Conservation (phyloP, 2,888 invertebrate species). For the Trilocha varians region DNA sequence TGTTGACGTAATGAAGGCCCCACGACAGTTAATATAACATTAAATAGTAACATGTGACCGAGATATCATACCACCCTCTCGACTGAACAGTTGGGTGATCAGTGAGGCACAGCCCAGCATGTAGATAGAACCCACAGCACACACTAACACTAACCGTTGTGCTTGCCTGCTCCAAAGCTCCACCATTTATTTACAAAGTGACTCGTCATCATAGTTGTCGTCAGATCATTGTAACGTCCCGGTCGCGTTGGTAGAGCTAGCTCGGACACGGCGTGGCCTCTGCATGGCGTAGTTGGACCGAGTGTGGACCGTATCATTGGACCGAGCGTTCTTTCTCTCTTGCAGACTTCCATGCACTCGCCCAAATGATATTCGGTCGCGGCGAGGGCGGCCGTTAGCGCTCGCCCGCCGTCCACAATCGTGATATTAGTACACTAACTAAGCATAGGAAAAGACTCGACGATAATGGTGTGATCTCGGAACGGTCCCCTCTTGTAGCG, state of each 20-base stretch:
- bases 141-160: conserved; percentile 29
- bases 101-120: conserved; percentile 19
- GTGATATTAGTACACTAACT: conserved; percentile 50
- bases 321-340: conserved; percentile 67
- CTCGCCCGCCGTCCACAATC: conserved; percentile 42
- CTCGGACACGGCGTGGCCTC: conserved; percentile 13
- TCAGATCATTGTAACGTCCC: conserved; percentile 12
- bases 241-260: conserved; percentile 17
- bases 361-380: conserved; percentile 79
- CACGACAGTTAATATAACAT: no score
- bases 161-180: conserved; percentile 17
- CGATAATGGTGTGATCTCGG: conserved; percentile 61
- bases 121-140: conserved; percentile 20
- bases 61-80: not conserved
- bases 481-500: conserved; percentile 53
- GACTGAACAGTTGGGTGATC: not conserved
- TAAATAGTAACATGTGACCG: no score
- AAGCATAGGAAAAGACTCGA: conserved; percentile 55
- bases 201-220: conserved; percentile 21
- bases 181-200: conserved; percentile 18
- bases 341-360: conserved; percentile 85
- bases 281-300: conserved; percentile 4
- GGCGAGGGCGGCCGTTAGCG: conserved; percentile 74
- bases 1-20: not conserved
- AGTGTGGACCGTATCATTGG: conserved; percentile 30